phyloP scores from a whole-genome alignment of 2,888 invertebrate genomes.

The Tetanocera ferruginea region DNA sequence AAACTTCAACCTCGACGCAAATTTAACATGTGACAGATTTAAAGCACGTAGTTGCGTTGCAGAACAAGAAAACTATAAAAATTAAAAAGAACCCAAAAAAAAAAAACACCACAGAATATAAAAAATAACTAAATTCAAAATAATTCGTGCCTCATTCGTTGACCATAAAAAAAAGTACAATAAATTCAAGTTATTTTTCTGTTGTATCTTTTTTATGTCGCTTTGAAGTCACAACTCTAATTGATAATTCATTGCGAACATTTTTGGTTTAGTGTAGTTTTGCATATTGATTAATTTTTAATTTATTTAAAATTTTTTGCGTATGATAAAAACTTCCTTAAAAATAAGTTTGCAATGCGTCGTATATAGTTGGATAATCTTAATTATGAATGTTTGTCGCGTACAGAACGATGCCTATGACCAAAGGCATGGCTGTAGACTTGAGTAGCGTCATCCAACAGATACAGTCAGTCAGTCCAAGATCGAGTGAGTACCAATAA shows the following conservation, averaged over 20 bases:
- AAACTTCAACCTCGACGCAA: background rate
- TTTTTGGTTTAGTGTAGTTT: constrained; percentile 22
- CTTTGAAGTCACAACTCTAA: constrained; percentile 13
- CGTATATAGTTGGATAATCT: background rate
- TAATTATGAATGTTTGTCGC: background rate
- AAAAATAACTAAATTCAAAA: constrained; percentile 15
- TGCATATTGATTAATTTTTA: constrained; percentile 29
- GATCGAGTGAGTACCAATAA: too few relatives aligned
- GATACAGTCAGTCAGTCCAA: too few relatives aligned
- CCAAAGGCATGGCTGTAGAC: background rate
- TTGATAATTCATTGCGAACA: constrained; percentile 34
- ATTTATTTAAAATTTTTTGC: background rate
- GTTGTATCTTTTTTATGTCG: too few relatives aligned
- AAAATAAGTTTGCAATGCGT: background rate
- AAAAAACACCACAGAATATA: background rate
- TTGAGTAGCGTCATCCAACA: background rate
- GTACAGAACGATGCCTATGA: background rate
- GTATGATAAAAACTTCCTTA: background rate
- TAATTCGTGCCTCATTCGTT: constrained; percentile 9
- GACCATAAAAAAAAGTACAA: constrained; percentile 34
- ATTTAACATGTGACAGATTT: constrained; percentile 20
- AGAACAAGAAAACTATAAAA: background rate
- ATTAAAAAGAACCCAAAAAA: background rate
- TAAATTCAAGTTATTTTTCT: background rate
- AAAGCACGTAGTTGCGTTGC: background rate